phyloP scores from a whole-genome alignment of 2,888 invertebrate genomes.

The Cheilosia vernalis region DNA sequence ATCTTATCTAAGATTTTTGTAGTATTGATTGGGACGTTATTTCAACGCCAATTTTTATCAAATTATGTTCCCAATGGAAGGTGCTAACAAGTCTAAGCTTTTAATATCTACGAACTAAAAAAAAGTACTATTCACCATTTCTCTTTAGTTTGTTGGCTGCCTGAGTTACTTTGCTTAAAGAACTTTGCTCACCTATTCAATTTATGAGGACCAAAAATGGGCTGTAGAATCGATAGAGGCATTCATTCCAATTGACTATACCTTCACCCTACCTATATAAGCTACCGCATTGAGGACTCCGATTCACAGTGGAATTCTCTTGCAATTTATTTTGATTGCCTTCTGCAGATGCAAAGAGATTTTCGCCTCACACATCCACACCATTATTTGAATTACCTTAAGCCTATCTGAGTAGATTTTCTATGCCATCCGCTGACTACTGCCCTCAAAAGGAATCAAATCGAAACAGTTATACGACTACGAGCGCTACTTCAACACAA shows the following conservation, averaged over 20 bases:
- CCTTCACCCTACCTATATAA: not conserved
- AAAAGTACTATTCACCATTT: too few species aligned
- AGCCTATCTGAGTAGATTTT: slow-evolving; percentile 50
- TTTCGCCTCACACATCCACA: slow-evolving; percentile 4
- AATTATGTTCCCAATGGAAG: too few species aligned
- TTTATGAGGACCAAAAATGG: not conserved
- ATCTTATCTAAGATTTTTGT: too few species aligned
- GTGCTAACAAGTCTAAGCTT: too few species aligned
- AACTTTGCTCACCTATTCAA: not conserved
- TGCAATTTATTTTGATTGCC: slow-evolving; percentile 71
- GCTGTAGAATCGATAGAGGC: not conserved
- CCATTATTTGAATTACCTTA: slow-evolving; percentile 28
- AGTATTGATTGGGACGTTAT: too few species aligned
- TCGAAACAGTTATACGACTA: slow-evolving; percentile 58
- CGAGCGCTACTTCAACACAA: slow-evolving; percentile 5
- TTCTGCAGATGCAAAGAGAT: slow-evolving; percentile 39
- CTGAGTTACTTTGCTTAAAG: not conserved
- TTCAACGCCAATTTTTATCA: too few species aligned
- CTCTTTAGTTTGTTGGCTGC: too few species aligned
- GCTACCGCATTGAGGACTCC: slow-evolving; percentile 2
- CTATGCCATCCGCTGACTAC: slow-evolving; percentile 41
- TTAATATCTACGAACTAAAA: too few species aligned
- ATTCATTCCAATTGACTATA: not conserved
- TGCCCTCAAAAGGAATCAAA: slow-evolving; percentile 65
- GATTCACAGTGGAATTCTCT: slow-evolving; percentile 45